Evolutionary conservation across 1,140 invertebrate species (phyloP).

Genomic region (Chironomus striatipennis): DNA sequence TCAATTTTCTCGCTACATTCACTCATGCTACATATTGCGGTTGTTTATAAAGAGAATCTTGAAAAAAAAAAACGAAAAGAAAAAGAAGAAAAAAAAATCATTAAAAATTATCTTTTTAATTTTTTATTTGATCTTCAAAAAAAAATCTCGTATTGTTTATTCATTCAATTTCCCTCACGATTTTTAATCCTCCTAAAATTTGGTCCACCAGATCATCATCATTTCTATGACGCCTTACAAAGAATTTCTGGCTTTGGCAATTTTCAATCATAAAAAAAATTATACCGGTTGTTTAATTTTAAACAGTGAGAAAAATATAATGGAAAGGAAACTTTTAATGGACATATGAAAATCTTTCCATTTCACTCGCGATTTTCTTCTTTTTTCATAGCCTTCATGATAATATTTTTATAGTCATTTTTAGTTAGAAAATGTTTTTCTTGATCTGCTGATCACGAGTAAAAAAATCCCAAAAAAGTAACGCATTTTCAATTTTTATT

Average conservation of each 20-base stretch:
- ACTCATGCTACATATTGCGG: too few relatives aligned
- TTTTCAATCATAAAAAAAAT: conserved; percentile 20
- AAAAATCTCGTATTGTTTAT: background rate
- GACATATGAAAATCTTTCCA: background rate
- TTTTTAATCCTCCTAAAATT: background rate
- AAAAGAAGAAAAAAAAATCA: background rate
- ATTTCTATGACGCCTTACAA: too few relatives aligned
- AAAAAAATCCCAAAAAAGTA: too few relatives aligned
- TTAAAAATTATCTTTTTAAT: background rate
- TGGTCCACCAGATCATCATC: background rate
- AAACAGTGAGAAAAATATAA: background rate
- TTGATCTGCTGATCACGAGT: too few relatives aligned
- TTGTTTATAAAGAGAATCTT: too few relatives aligned
- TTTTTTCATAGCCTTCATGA: too few relatives aligned
- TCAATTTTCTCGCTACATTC: too few relatives aligned
- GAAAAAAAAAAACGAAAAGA: background rate
- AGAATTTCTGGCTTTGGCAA: too few relatives aligned
- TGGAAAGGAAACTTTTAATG: background rate
- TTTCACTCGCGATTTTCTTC: too few relatives aligned
- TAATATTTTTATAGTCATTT: background rate
- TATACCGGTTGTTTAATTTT: conserved; percentile 17
- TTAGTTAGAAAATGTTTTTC: too few relatives aligned
- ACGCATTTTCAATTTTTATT: too few relatives aligned
- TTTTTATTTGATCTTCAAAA: conserved; percentile 23
- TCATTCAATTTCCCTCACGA: background rate